phyloP scores from a whole-genome alignment of 2,888 invertebrate species.

The Ichneumoninae sp. region DNA sequence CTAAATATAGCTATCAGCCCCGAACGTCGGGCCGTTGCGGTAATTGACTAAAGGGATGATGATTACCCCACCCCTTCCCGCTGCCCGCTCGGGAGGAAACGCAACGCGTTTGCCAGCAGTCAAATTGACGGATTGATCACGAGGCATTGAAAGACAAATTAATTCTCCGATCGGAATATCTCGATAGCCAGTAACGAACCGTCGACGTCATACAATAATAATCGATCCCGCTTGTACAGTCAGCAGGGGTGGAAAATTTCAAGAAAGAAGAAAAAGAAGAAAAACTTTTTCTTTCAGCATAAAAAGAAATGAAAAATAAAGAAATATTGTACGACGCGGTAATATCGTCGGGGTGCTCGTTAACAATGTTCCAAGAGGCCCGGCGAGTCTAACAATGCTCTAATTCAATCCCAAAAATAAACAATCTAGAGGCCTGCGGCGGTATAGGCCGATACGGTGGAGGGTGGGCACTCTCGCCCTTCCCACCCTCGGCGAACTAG shows the following conservation, averaged over 20 bases:
- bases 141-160: slow-evolving; percentile 7
- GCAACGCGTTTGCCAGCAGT: not conserved
- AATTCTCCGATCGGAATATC: not conserved
- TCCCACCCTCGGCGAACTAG: slow-evolving; percentile 75
- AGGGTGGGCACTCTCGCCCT: slow-evolving; percentile 71
- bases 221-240: not conserved
- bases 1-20: slow-evolving; percentile 64
- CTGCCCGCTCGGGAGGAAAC: not conserved
- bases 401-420: slow-evolving; percentile 79
- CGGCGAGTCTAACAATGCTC: slow-evolving; percentile 72
- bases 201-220: slow-evolving; percentile 2
- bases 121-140: slow-evolving; percentile 12
- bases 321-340: not conserved
- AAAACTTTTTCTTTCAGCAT: not conserved
- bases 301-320: slow-evolving; percentile 8
- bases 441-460: slow-evolving; percentile 49
- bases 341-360: slow-evolving; percentile 9
- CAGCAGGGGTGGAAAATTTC: slow-evolving; percentile 8
- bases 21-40: slow-evolving; percentile 43
- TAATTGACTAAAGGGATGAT: slow-evolving; percentile 64
- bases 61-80: slow-evolving; percentile 45
- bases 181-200: not conserved
- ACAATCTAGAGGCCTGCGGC: slow-evolving; percentile 73
- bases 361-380: slow-evolving; percentile 42
- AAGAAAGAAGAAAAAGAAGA: slow-evolving; percentile 4